phyloP scores from a whole-genome alignment of 2,113 vertebrate genomes.

The Hylia prasina region DNA sequence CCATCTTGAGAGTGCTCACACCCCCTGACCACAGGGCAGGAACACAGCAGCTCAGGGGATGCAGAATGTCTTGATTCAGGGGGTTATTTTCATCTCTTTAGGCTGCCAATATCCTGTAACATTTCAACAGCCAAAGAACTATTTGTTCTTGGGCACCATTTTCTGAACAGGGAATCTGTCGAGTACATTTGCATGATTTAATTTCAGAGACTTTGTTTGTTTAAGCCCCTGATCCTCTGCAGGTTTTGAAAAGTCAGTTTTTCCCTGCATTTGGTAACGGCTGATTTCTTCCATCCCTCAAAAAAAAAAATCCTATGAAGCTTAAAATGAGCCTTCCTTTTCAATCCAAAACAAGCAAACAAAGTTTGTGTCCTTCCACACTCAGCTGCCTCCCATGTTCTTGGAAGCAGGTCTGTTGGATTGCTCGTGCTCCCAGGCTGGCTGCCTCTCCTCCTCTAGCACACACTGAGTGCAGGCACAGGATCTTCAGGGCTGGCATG shows the following conservation, averaged over 20 bases:
- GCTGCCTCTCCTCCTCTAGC: not conserved
- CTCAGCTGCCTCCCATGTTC: not conserved
- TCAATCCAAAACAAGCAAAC: not conserved
- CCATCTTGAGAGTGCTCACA: not conserved
- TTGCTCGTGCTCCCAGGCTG: fast-evolving
- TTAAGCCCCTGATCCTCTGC: not conserved
- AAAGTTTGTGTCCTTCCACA: not conserved
- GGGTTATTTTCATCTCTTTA: not conserved
- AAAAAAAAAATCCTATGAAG: not conserved
- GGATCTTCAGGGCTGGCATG: not conserved
- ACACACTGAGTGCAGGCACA: fast-evolving
- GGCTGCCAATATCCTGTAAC: not conserved
- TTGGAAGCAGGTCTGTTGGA: not conserved
- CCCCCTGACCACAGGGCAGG: not conserved
- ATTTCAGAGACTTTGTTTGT: not conserved
- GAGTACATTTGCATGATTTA: constrained; percentile 15
- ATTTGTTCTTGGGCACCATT: constrained; percentile 17
- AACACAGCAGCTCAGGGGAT: not conserved
- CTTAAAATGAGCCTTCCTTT: not conserved
- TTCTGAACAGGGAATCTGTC: constrained; percentile 11
- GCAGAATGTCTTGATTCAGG: not conserved
- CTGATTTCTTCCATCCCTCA: not conserved
- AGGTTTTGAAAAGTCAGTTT: not conserved
- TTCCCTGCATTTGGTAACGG: not conserved
- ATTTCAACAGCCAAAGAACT: constrained; percentile 36